Evolutionary conservation across 2,113 vertebrate species (phyloP).

Genomic region (Diphyllodes magnificus): DNA sequence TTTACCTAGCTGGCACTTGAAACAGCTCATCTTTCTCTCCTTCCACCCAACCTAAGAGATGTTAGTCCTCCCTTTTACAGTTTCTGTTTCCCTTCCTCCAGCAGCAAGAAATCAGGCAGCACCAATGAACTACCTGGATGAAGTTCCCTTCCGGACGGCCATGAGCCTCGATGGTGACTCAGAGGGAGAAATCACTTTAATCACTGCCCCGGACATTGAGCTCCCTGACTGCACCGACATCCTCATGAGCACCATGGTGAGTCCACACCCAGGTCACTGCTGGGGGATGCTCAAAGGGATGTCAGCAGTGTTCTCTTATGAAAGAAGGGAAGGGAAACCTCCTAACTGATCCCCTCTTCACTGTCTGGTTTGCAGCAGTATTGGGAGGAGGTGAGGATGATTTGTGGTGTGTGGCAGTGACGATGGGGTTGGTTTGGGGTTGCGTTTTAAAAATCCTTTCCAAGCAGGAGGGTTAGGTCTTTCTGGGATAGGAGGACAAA

Average conservation of each 20-base stretch:
- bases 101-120: neutral
- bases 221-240: slow-evolving; percentile 75
- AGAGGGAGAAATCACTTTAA: slow-evolving; percentile 10
- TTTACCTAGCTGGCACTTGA: neutral
- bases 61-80: neutral
- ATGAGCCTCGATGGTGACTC: slow-evolving; percentile 34
- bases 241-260: slow-evolving; percentile 85
- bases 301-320: neutral
- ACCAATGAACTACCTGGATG: slow-evolving; percentile 77
- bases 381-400: neutral
- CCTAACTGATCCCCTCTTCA: neutral
- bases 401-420: neutral
- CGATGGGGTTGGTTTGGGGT: neutral
- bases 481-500: neutral
- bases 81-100: neutral
- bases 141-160: slow-evolving; percentile 78
- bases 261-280: neutral
- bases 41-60: neutral
- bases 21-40: neutral
- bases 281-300: neutral
- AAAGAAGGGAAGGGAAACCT: neutral
- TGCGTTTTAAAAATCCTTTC: neutral
- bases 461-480: neutral
- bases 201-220: slow-evolving; percentile 45
- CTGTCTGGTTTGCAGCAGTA: neutral